A percentile compares a stretch with the other conserved stretches of the same genome.
Conservation (phyloP, 35 echinoderm and acorn worm species). For the Lytechinus variegatus region DNA sequence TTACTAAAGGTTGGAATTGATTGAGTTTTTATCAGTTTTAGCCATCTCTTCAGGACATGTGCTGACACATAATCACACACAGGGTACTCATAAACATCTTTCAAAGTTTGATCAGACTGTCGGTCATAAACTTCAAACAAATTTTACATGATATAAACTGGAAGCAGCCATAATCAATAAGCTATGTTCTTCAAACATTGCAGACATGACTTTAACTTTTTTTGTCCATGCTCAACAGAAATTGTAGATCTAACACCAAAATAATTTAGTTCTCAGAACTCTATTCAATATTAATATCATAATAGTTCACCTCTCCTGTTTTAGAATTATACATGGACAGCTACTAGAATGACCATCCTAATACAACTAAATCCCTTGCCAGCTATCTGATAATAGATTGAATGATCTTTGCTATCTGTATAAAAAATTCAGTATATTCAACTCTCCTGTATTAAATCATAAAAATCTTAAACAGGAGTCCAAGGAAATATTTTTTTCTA, state of each 20-base stretch:
- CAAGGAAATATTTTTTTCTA: not conserved
- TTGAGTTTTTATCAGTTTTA: not conserved
- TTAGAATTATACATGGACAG: too few relatives aligned
- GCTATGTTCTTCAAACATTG: not conserved
- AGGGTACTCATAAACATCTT: not conserved
- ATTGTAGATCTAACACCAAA: not conserved
- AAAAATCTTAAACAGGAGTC: too few relatives aligned
- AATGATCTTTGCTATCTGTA: not conserved
- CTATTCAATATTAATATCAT: too few relatives aligned
- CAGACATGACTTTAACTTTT: not conserved
- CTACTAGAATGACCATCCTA: too few relatives aligned
- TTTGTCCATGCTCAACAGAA: not conserved
- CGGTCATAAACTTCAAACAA: conserved; percentile 11
- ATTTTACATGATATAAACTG: not conserved
- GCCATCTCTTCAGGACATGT: not conserved
- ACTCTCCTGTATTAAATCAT: too few relatives aligned
- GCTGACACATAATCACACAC: not conserved
- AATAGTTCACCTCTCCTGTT: too few relatives aligned
- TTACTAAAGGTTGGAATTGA: not conserved
- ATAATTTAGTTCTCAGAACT: not conserved
- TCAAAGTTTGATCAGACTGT: not conserved
- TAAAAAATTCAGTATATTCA: too few relatives aligned
- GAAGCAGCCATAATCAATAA: not conserved
- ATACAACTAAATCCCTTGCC: too few relatives aligned
- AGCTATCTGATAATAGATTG: not conserved